Evolutionary conservation across 2,113 vertebrate genomes (phyloP).

Genomic region (Pedionomus torquatus): DNA sequence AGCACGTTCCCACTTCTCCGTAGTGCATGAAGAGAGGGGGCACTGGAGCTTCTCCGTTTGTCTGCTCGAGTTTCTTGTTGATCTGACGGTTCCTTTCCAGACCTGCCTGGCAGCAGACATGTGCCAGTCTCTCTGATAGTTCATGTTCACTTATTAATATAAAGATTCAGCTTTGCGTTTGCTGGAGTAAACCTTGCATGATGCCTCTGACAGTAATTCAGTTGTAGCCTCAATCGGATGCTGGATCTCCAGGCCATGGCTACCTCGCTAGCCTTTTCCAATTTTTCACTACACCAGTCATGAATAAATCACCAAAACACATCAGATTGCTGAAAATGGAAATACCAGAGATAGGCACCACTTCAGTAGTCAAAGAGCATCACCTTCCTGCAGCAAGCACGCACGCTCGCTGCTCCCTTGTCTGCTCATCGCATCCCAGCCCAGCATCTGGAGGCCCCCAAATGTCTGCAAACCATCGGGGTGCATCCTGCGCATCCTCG

Average conservation of each 20-base stretch:
- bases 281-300: constrained; percentile 75
- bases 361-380: constrained; percentile 51
- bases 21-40: not conserved
- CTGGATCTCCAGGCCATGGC: constrained; percentile 61
- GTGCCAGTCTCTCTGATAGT: constrained; percentile 49
- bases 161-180: constrained; percentile 39
- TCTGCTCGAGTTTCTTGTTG: not conserved
- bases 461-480: not conserved
- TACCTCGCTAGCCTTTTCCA: constrained; percentile 62
- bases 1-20: not conserved
- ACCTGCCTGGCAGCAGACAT: constrained; percentile 26
- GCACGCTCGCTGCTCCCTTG: not conserved
- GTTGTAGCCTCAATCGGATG: constrained; percentile 52
- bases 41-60: not conserved
- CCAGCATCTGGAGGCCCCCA: not conserved
- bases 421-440: not conserved
- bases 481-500: not conserved
- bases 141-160: constrained; percentile 57
- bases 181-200: constrained; percentile 38
- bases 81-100: constrained; percentile 9
- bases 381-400: constrained; percentile 15
- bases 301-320: constrained; percentile 74
- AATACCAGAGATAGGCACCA: constrained; percentile 39
- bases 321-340: constrained; percentile 71
- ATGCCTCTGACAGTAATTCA: constrained; percentile 53